Evolutionary conservation across 2,888 invertebrate species (phyloP).

Genomic region (Augiades crinisus): DNA sequence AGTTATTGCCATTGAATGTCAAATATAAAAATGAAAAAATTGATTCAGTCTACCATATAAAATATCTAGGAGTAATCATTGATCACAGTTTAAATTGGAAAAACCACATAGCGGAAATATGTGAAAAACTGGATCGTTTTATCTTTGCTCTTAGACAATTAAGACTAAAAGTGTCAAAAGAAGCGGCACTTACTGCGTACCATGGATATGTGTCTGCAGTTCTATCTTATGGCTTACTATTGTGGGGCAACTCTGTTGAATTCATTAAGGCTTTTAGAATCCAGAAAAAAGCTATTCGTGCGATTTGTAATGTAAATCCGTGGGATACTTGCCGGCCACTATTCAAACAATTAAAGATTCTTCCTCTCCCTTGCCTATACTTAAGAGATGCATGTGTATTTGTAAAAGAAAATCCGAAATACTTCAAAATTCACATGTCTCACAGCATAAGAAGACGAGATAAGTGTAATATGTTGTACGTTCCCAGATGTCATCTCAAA

Average conservation of each 20-base stretch:
- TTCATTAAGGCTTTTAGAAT: slow-evolving; percentile 9
- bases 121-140: slow-evolving; percentile 2
- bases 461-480: not conserved
- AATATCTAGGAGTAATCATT: not conserved
- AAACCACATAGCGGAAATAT: not conserved
- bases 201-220: slow-evolving; percentile 10
- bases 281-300: slow-evolving; percentile 23
- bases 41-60: not conserved
- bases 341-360: slow-evolving; percentile 3
- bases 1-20: not conserved
- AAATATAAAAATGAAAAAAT: not conserved
- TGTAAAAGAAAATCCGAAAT: slow-evolving; percentile 3
- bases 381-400: slow-evolving; percentile 1
- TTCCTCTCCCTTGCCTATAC: slow-evolving; percentile 8
- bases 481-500: not conserved
- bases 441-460: not conserved
- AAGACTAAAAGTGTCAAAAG: not conserved
- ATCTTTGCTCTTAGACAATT: not conserved
- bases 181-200: not conserved
- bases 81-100: slow-evolving; percentile 2
- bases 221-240: slow-evolving; percentile 13
- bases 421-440: not conserved
- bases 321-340: slow-evolving; percentile 2
- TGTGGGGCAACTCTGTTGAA: slow-evolving; percentile 23
- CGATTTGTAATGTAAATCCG: slow-evolving; percentile 6